Evolutionary conservation across 92 coral and sea anemone species (phyloP), one percentile per base, ranked within the genome.

Genomic region (Bergia sp.): DNA sequence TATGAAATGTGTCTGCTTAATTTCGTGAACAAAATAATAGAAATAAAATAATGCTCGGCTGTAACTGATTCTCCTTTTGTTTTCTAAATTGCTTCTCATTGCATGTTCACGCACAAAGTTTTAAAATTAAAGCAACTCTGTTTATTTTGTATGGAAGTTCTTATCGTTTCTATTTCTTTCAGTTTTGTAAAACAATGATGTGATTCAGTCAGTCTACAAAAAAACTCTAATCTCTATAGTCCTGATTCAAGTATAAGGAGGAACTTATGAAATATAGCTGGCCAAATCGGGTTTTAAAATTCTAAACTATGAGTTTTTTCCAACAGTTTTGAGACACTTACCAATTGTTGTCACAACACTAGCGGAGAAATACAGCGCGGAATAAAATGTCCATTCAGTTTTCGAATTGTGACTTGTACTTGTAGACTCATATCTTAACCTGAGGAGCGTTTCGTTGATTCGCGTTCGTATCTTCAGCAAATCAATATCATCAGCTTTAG

Each of bases 301-400:
- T 73, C 37, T 6, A 10, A 73, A 73, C 42, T 73, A 15, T 69
- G 74, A 7, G 10, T 5, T 73, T 36, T 47, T 13, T 23, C 20
- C 66, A 4, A 50, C 82, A 45, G 29, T 61, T 12, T 6, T 45
- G 29, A 39, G 15, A 39, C 11, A 79, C 86, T 82, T 82, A 82
- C 86, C 86, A 45, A 82, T 82, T 39, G 86, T 82, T 3, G 86
- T 82, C 71, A 82, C 76, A 20, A 82, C 86, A 69, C 86, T 82
- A 23, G 86, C 72, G 1, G 86, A 82, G 61, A 82, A 82, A 66
- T 82, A 82, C 7, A 82, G 86, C 21, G 86, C 86, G 7, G 86
- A 42, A 58, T 82, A 82, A 71, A 82, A 82, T 20, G 86, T 65
- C 86, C 86, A 82, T 36, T 65, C 86, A 10, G 57, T 3, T 65